phyloP scores from a whole-genome alignment of 2,888 invertebrate species.

The Sinodicranocentrus sp. region DNA sequence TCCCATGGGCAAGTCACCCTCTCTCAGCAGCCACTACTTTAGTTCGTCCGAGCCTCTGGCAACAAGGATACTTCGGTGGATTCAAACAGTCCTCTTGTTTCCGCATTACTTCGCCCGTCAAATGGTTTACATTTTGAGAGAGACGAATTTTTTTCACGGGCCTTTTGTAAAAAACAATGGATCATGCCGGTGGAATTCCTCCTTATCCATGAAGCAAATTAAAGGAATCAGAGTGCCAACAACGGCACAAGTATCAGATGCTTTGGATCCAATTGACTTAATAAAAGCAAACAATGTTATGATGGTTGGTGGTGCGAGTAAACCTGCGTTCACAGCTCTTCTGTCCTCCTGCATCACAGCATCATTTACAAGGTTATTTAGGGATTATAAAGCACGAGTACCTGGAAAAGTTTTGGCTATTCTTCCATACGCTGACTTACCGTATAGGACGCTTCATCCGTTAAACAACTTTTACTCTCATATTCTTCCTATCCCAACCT shows the following conservation, averaged over 20 bases:
- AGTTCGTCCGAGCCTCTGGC: slow-evolving; percentile 39
- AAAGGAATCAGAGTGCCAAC: slow-evolving; percentile 65
- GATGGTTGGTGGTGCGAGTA: slow-evolving; percentile 16
- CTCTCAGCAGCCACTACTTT: slow-evolving; percentile 42
- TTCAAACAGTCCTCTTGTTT: slow-evolving; percentile 50
- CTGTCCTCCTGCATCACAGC: slow-evolving; percentile 66
- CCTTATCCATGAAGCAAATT: slow-evolving; percentile 65
- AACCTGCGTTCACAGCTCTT: slow-evolving; percentile 70
- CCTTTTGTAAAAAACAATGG: slow-evolving; percentile 63
- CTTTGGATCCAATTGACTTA: slow-evolving; percentile 39
- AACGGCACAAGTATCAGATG: slow-evolving; percentile 10
- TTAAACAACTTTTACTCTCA: slow-evolving; percentile 70
- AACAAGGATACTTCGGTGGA: slow-evolving; percentile 43
- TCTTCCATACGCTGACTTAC: slow-evolving; percentile 70
- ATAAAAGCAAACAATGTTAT: slow-evolving; percentile 21
- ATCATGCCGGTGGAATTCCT: slow-evolving; percentile 69
- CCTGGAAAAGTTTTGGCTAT: slow-evolving; percentile 69
- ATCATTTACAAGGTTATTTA: slow-evolving; percentile 67
- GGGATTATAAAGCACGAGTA: slow-evolving; percentile 63
- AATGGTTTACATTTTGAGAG: slow-evolving; percentile 62
- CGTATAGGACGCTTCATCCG: slow-evolving; percentile 69
- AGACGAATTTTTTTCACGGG: slow-evolving; percentile 70
- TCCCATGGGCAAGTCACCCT: slow-evolving; percentile 67
- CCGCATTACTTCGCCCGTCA: slow-evolving; percentile 71
- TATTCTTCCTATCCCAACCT: slow-evolving; percentile 69